Conservation (phyloP, 1,140 invertebrate genomes). For the Diplogasteroides magnus region DNA sequence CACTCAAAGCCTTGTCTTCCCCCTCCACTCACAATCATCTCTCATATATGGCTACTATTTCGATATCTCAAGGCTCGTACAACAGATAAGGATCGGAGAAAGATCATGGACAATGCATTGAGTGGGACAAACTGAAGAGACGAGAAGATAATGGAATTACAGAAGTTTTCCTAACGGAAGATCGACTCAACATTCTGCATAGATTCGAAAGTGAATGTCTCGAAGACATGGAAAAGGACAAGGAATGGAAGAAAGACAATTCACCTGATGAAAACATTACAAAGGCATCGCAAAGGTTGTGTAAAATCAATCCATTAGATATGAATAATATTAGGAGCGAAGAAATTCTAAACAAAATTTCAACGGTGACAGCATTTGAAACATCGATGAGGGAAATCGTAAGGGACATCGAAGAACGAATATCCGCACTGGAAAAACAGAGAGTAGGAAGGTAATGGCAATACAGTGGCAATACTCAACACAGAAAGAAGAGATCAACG, state of each 20-base stretch:
- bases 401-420: too few relatives aligned
- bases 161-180: constrained; percentile 81
- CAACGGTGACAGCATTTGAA: background rate
- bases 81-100: constrained; percentile 19
- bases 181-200: constrained; percentile 83
- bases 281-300: constrained; percentile 34
- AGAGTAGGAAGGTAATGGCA: too few relatives aligned
- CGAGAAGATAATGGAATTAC: constrained; percentile 17
- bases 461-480: too few relatives aligned
- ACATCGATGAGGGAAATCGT: too few relatives aligned
- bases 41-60: constrained; percentile 77
- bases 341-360: background rate
- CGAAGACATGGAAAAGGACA: constrained; percentile 59
- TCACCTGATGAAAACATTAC: constrained; percentile 40
- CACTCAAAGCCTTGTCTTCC: constrained; percentile 90
- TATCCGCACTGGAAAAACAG: too few relatives aligned
- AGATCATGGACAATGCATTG: constrained; percentile 17
- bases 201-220: constrained; percentile 96
- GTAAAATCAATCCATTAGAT: background rate
- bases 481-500: too few relatives aligned
- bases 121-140: constrained; percentile 5
- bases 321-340: background rate
- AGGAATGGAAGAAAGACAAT: constrained; percentile 35
- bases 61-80: constrained; percentile 62
- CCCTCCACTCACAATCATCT: constrained; percentile 83